Percentiles rank a stretch among this genome's conserved stretches.
Evolutionary conservation across 2,888 invertebrate genomes (phyloP).

Genomic region (Campaea margaritaria): DNA sequence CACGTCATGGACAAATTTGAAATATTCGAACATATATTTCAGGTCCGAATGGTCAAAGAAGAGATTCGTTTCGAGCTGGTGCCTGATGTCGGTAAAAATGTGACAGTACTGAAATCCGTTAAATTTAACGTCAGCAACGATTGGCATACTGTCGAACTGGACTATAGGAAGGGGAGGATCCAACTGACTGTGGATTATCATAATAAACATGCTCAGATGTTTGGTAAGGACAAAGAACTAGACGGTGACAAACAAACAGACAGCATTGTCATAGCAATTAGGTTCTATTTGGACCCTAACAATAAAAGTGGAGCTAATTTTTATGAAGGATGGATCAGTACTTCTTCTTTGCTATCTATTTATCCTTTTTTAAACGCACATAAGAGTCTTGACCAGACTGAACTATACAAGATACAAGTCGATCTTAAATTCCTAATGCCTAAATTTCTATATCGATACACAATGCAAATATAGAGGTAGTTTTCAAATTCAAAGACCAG

Average conservation of each 20-base stretch:
- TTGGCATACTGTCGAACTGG: slow-evolving; percentile 93
- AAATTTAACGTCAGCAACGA: slow-evolving; percentile 92
- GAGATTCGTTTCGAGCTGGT: slow-evolving; percentile 93
- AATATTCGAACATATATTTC: slow-evolving; percentile 16
- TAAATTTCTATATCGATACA: no score
- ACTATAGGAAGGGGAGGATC: slow-evolving; percentile 90
- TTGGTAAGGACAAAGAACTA: slow-evolving; percentile 70
- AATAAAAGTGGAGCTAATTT: no score
- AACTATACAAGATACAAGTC: no score
- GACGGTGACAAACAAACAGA: background rate
- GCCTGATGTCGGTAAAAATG: slow-evolving; percentile 90
- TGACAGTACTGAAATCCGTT: slow-evolving; percentile 91
- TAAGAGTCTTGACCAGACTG: no score
- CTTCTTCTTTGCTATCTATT: no score
- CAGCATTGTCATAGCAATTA: no score
- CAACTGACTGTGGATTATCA: slow-evolving; percentile 91
- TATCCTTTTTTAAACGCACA: no score
- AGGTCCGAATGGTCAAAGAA: slow-evolving; percentile 93
- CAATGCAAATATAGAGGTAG: no score
- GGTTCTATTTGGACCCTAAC: no score
- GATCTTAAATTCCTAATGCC: no score
- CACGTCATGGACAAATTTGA: background rate
- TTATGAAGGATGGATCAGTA: no score
- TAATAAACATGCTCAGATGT: slow-evolving; percentile 88
- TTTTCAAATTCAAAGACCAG: no score